Base-by-base conservation (phyloP, 2,797 vertebrate species). In the Melanotaenia maccullochi region DNA sequence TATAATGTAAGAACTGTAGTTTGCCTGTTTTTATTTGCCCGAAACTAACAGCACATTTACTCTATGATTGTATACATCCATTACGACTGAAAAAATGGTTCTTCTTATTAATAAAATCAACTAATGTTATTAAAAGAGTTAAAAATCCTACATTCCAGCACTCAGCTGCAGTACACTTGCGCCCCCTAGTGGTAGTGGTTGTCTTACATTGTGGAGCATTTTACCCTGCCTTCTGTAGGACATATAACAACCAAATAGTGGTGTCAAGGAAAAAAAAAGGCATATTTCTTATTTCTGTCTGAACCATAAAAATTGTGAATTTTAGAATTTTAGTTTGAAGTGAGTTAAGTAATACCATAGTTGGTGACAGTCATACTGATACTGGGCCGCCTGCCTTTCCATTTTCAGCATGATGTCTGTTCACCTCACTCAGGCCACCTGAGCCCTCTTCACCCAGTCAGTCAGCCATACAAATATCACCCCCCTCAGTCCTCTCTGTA, bases 131-230 rank as follows among this genome's bases (percentile, higher is more conserved):
- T 25, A 30, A 25, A 20, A 47, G 16, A 18, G 9, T 55, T 51
- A 13, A 36, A 44, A 12, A 11, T 38, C 9, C 11, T 12, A 12
- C 18, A 58, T 62, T 61, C 14, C 24, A 60, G 57, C 61, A 65
- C 20, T 66, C 30, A 35, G 75, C 51, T 60, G 68, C 70, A 78
- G 84, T 86, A 60, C 82, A 80, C 65, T 78, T 86, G 80, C 92
- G 81, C 91, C 93, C 91, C 91, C 92, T 93, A 79, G 81, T 95
- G 93, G 83, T 30, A 47, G 25, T 69, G 55, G 40, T 54, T 25
- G 61, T 62, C 55, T 71, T 33, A 59, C 42, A 5, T 13, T 6
- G 61, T 38, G 4, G 2, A 63, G 32, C n/a, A 3, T 5, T 47
- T 58, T 47, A 49, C 30, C 4, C n/a, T 24, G 5, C 12, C 4